Evolutionary conservation across 1,140 invertebrate genomes (phyloP), one percentile per base, ranked within the genome.

Genomic region (Coelopa frigida): DNA sequence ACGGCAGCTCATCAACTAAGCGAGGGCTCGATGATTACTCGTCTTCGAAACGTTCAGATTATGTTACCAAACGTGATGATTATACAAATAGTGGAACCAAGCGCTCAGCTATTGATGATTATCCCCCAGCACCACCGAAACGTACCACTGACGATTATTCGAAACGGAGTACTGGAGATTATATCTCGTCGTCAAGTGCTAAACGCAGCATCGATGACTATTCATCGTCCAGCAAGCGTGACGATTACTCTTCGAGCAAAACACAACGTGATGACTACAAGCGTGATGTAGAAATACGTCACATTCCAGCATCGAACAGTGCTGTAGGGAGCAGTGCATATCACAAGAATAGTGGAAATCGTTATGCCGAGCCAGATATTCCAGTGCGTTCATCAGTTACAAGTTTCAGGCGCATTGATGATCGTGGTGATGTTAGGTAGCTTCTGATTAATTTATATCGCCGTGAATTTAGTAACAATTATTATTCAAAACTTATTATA

Each of bases 81-180:
- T 8, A 39, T n/a, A 33, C 37, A 40, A 31, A 32, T 36, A 43
- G 49, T 6, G 52, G 42, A 7, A 50, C 62, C 6, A 67, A 67
- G 36, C 62, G 63, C 21, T 32, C 46, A 8, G 63, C 57, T 2
- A 53, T 65, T 12, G 65, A 68, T 17, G 65, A 68, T 11, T 68
- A 61, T 33, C 4, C 59, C 6, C 12, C 55, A 20, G 51, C 60
- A 22, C 57, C 64, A 4, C 53, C 31, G 22, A 65, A 65, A 42
- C 62, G 63, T n/a, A 61, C 59, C 12, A 26, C 46, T 5, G 45
- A 47, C 27, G 50, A 44, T 36, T 50, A 50, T 14, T 15, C 29
- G n/a, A 32, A 11, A 3, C 37, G 46, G 5, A 47, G 60, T 8
- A 51, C 46, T 32, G 58, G 51, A 24, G 62, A 66, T 23, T 66